These are phyloP conservation scores for Deroptyus accipitrinus DNA, from an alignment of 2,113 vertebrate species.

Conservation along the genomic window DNA sequence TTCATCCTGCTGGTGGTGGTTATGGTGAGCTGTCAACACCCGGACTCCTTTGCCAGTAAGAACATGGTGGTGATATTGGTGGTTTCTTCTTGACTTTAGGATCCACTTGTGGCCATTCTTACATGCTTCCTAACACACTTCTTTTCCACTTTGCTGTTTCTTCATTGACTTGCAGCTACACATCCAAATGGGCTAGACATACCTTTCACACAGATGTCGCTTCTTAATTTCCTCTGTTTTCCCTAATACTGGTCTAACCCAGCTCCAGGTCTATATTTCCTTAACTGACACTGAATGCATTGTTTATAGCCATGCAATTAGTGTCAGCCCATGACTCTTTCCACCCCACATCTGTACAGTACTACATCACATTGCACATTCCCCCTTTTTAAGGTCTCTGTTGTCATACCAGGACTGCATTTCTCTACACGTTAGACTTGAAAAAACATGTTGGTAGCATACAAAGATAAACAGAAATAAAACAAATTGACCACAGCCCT, in stretches of 20 bases:
- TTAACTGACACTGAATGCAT: background rate
- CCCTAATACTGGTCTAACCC: background rate
- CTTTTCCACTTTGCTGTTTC: background rate
- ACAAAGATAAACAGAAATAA: conserved; percentile 8
- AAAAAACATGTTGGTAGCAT: background rate
- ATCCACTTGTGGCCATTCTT: background rate
- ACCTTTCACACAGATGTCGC: background rate
- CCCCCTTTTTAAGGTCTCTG: background rate
- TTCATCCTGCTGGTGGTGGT: background rate
- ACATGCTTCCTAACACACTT: fast-evolving
- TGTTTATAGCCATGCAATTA: background rate
- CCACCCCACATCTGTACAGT: background rate
- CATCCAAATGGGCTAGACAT: background rate
- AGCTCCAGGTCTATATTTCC: background rate
- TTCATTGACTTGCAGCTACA: background rate
- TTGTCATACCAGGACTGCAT: background rate
- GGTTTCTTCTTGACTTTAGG: background rate
- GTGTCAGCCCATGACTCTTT: background rate
- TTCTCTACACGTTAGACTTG: background rate
- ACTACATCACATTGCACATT: background rate
- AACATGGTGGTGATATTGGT: background rate
- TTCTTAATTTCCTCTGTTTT: background rate
- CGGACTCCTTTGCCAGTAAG: background rate
- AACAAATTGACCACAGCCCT: background rate
- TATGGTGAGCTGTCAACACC: background rate